Evolutionary conservation across 2,797 vertebrate genomes (phyloP).

Genomic region (Harpagifer antarcticus): DNA sequence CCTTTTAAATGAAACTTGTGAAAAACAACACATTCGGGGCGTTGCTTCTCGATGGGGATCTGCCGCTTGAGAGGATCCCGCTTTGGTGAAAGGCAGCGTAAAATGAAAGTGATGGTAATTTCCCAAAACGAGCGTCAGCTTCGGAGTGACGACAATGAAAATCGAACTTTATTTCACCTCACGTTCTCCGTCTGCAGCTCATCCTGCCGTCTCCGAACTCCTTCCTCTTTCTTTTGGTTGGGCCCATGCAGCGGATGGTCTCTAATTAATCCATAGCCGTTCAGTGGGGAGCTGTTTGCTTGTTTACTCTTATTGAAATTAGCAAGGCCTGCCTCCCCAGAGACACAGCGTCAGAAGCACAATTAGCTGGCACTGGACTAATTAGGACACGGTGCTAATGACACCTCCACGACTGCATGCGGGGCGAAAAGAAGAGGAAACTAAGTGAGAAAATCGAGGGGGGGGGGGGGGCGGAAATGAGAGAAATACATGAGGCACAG

Average conservation of each 20-base stretch:
- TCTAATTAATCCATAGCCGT: constrained; percentile 82
- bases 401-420: constrained; percentile 62
- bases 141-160: constrained; percentile 14
- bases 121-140: constrained; percentile 36
- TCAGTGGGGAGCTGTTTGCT: constrained; percentile 79
- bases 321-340: constrained; percentile 77
- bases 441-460: constrained; percentile 10
- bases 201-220: constrained; percentile 16
- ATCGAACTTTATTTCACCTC: constrained; percentile 63
- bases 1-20: constrained; percentile 55
- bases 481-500: constrained; percentile 2
- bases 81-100: background rate
- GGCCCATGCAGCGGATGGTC: constrained; percentile 56
- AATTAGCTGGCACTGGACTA: constrained; percentile 78
- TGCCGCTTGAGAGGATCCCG: background rate
- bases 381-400: constrained; percentile 78
- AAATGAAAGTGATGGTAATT: constrained; percentile 61
- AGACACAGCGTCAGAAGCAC: constrained; percentile 77
- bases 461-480: constrained; percentile 19
- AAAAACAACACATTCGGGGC: constrained; percentile 45
- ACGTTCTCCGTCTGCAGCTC: background rate
- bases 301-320: constrained; percentile 88
- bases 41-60: constrained; percentile 28
- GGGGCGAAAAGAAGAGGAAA: constrained; percentile 1
- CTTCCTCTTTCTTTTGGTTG: constrained; percentile 35